Base-by-base conservation (phyloP, 1,140 invertebrate genomes). In the Drosophila insularis region DNA sequence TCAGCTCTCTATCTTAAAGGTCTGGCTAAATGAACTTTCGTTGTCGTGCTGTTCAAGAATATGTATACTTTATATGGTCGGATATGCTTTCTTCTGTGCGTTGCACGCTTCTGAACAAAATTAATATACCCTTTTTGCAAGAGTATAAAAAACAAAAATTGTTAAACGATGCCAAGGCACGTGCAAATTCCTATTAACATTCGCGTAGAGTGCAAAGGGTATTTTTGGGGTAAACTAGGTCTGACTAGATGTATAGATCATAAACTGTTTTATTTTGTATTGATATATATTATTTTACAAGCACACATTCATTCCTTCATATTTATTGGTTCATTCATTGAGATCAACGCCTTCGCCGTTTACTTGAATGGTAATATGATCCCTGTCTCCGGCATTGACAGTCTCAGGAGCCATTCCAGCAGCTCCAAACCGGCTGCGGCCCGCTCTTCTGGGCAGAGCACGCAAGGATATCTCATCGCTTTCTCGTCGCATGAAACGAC, bases 131-230 rank as follows among this genome's bases (percentile, higher is more conserved):
- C n/a, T n/a, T n/a, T n/a, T n/a, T n/a, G n/a, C n/a, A n/a, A n/a
- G n/a, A n/a, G n/a, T n/a, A n/a, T n/a, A n/a, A 27, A 27, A 27
- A 23, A 2, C 23, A 17, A 19, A 14, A 46, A 46, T 72, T 14
- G 21, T 19, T 10, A 39, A 10, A 27, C 10, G 8, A 59, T 55
- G 39, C 67, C 74, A 54, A 65, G 84, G 81, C 82, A 86, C 78
- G 75, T 79, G 82, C 82, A 86, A 79, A 76, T 87, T 68, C 82
- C 39, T 70, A 87, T 81, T 86, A 82, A 82, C 87, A 86, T 86
- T 81, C 54, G 13, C 54, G 54, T 6, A 58, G 50, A 13, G 53
- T n/a, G 56, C 14, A 72, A 46, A 21, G 37, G n/a, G 35, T 13
- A 32, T 66, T 27, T 6, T 27, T 27, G 5, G 27, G 27, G 5